These are phyloP conservation scores for Petroica traversi DNA, from an alignment of 2,113 vertebrate genomes.

Conservation along the genomic window DNA sequence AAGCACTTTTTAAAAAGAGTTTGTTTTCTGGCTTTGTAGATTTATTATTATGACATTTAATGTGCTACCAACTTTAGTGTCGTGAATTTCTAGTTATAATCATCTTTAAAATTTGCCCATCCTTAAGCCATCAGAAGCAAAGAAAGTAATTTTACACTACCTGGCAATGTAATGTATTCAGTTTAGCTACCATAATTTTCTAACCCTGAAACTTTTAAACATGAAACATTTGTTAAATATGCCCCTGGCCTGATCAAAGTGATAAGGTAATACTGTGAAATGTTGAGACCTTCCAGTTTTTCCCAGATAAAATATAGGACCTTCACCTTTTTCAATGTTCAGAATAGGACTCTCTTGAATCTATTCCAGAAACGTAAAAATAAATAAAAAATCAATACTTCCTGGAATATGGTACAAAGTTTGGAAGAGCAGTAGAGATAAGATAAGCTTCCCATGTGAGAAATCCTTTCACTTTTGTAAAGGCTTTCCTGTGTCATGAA, in stretches of 20 bases:
- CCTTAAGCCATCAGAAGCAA: neutral
- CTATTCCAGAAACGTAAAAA: conserved; percentile 56
- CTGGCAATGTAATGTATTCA: neutral
- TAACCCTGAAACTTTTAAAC: neutral
- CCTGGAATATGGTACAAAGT: conserved; percentile 65
- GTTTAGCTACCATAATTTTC: neutral
- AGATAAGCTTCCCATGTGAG: conserved; percentile 58
- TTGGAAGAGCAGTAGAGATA: conserved; percentile 42
- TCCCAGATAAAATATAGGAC: conserved; percentile 24
- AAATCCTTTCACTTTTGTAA: conserved; percentile 41
- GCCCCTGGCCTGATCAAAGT: neutral
- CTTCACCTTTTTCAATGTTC: conserved; percentile 25
- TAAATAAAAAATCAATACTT: conserved; percentile 54
- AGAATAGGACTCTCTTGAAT: conserved; percentile 19
- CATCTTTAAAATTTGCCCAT: neutral
- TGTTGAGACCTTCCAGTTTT: conserved; percentile 12
- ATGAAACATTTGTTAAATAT: neutral
- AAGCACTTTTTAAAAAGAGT: neutral
- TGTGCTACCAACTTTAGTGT: neutral
- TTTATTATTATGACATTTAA: neutral
- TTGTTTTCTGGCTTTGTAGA: neutral
- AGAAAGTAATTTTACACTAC: neutral
- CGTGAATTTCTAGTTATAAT: neutral
- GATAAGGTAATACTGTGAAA: conserved; percentile 47
- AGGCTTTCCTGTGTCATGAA: neutral